phyloP scores from a whole-genome alignment of 2,888 invertebrate genomes.

The Eupithecia tripunctaria region DNA sequence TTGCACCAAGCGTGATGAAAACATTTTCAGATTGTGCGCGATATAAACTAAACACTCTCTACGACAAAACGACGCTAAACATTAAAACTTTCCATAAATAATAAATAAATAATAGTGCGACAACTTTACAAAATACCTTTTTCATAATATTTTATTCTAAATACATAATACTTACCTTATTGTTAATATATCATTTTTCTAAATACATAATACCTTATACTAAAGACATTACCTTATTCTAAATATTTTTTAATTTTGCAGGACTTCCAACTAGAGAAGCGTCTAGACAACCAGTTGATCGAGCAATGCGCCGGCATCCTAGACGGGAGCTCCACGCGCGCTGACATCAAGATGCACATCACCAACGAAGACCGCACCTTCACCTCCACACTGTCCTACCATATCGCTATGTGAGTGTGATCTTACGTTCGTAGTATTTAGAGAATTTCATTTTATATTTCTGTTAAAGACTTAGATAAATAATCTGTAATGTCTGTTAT shows the following conservation, averaged over 20 bases:
- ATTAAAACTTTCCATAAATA: not conserved
- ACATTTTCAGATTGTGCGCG: too few species aligned
- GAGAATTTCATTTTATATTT: too few species aligned
- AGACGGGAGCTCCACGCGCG: conserved; percentile 87
- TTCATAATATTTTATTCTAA: not conserved
- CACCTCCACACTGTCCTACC: conserved; percentile 96
- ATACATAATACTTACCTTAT: too few species aligned
- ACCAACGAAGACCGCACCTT: conserved; percentile 97
- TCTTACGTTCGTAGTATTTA: too few species aligned
- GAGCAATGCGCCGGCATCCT: conserved; percentile 89
- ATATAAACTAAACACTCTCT: too few species aligned
- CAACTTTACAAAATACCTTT: not conserved
- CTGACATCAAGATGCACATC: conserved; percentile 91
- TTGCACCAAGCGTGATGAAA: too few species aligned
- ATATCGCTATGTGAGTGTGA: conserved; percentile 94
- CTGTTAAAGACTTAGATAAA: too few species aligned
- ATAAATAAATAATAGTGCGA: not conserved
- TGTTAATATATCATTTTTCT: too few species aligned
- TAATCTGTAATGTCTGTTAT: too few species aligned
- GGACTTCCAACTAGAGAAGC: conserved; percentile 94
- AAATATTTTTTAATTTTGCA: not conserved
- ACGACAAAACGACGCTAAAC: too few species aligned
- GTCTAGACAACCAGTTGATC: conserved; percentile 91
- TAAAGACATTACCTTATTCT: too few species aligned
- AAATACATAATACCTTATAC: too few species aligned